A percentile compares a stretch with the other conserved stretches of the same genome.
These are phyloP conservation scores for Arvicanthis niloticus DNA, from an alignment of 2,113 vertebrate genomes.

Conservation along the genomic window DNA sequence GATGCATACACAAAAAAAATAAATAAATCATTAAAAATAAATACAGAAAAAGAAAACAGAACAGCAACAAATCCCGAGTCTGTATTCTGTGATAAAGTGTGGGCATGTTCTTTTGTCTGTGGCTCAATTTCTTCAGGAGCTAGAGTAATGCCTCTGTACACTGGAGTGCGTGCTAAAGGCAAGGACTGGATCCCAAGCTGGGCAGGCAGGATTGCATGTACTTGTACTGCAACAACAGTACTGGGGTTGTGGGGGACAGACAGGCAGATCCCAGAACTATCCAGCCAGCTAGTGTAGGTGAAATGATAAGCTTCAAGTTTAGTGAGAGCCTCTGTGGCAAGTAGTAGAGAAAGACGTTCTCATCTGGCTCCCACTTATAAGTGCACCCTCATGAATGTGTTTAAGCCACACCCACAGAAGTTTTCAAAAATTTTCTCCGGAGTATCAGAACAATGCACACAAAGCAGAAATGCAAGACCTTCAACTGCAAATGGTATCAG, in stretches of 20 bases:
- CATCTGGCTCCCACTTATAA: neutral
- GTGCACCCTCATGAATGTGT: neutral
- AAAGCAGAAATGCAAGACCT: neutral
- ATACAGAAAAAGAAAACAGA: neutral
- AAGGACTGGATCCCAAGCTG: neutral
- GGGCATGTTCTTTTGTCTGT: neutral
- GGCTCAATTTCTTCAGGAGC: conserved; percentile 29
- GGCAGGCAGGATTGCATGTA: neutral
- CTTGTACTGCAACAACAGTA: neutral
- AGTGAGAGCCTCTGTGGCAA: neutral
- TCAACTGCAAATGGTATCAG: neutral
- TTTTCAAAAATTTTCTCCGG: neutral
- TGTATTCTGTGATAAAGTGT: neutral
- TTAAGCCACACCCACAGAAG: neutral
- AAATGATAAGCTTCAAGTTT: neutral
- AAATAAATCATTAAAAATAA: neutral
- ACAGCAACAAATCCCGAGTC: neutral
- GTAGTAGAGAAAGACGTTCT: neutral
- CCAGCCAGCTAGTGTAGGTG: neutral
- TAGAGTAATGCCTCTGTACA: neutral
- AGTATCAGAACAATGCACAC: neutral
- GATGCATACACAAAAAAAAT: neutral
- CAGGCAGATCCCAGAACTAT: neutral
- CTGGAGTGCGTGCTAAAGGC: neutral
- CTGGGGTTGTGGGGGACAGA: too few relatives aligned